Base-by-base conservation (phyloP, 2,797 vertebrate species). In the Thalassophryne amazonica region DNA sequence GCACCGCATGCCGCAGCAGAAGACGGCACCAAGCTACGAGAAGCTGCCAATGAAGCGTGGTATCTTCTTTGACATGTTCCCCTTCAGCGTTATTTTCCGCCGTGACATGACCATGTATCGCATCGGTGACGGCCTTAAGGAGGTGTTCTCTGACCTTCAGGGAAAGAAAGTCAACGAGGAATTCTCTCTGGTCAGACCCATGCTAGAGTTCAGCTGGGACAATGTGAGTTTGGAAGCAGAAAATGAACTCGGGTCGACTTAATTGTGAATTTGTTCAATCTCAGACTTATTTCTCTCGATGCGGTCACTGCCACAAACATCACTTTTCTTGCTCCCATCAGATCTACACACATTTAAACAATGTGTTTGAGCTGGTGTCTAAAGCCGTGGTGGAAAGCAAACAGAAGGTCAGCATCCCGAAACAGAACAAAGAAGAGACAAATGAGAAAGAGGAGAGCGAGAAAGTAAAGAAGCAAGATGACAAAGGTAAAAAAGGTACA, bases 141-240 rank as follows among this genome's bases (percentile, higher is more conserved):
- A 92, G 59, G 87, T 90, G 16, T 91, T 92, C 81, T 89, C 86
- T 0, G 88, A 90, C 68, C 83, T 91, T 8, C 88, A 91, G 73
- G 90, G 87, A 46, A 90, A 91, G 78, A 91, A 87, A 67, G 87
- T 90, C 43, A 73, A 89, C n/a, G 84, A 90, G 41, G 88, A 92
- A 72, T 91, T 92, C 78, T 87, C 85, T 3, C 79, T 91, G 59
- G 79, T 91, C 28, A 43, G 88, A 21, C 89, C 89, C 36, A 91
- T 90, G 87, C 82, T 92, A 71, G 86, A 92, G 80, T 92, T 91
- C 79, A 88, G 77, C 80, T 91, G 91, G 88, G 88, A 90, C 23
- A 92, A 91, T 5, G 88, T 90, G 73, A 88, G 87, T 83, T 17
- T 8, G 7, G 4, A 17, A 2, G 11, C 4, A 15, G 4, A n/a